Base-by-base conservation (phyloP, 2,888 invertebrate genomes). In the Lasioglossum calceatum region DNA sequence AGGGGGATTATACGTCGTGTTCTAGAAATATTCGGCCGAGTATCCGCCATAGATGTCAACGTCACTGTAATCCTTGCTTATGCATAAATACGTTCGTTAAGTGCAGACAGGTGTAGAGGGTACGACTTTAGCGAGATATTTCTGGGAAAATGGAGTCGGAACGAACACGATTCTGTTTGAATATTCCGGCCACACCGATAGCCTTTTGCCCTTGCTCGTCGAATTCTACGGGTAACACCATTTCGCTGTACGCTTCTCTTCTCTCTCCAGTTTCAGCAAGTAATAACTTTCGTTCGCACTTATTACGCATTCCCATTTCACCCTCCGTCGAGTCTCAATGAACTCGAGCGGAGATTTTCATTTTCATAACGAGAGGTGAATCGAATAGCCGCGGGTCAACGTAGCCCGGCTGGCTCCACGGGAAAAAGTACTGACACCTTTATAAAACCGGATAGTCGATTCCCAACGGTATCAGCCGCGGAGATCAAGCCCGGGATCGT, bases 371-470 rank as follows among this genome's bases (percentile, higher is more conserved):
- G 19, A 32, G n/a, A 70, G 32, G 39, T 1, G 61, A 50, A 80
- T 84, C 36, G 36, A 72, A 74, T 82, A 54, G 27, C 47, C 77
- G 58, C 19, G 44, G 70, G 16, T 82, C 67, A n/a, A 44, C 82
- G 42, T 27, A 39, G 73, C 47, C 72, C 44, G 54, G 32, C 27
- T 50, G 54, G 32, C 27, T 50, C n/a, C 23, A 27, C 81, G 72
- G 73, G 27, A 77, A 84, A 36, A 58, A 32, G 12, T 47, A 77
- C 61, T 19, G 19, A 19, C 19, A 10, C 19, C 39, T 79, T 77
- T 73, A 19, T 42, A 67, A 77, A 77, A 77, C 79, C 74, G 74
- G 74, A 58, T 47, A 82, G 58, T 70, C 77, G 70, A 71, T 82
- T 67, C 73, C 39, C 71, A 5, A 54, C n/a, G 44, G 67, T n/a